Evolutionary conservation across 2,888 invertebrate genomes (phyloP), one percentile per base, ranked within the genome.

Genomic region (Notodonta dromedarius): DNA sequence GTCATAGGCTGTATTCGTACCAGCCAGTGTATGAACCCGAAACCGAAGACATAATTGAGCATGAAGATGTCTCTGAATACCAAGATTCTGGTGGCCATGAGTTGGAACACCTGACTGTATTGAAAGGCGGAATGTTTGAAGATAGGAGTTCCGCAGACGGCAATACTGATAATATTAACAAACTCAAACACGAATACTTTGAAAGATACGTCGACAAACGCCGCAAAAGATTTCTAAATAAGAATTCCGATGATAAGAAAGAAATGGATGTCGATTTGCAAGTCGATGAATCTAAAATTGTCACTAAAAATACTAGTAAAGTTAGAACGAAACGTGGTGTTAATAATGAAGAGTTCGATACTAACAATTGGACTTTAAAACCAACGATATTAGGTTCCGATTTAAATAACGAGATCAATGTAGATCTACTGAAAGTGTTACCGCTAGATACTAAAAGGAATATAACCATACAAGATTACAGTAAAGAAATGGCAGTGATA

Each of bases 21-120:
- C 93, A 93, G 76, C 93, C 93, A n/a, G 91, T 90, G 0, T 93
- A 92, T 58, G 92, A 92, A 70, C 92, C 92, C 5, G 92, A 93
- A 77, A 88, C 87, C 50, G 88, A 86, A 48, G 92, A 91, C 50
- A 70, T 89, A 16, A 66, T 88, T 0, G 76, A 77, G 35, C 86
- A 85, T 59, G 88, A 87, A 35, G 89, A 89, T 56, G 80, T 80
- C 2, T 76, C 85, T 2, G 90, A 92, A 62, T 89, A 90, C 54
- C 86, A 88, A 63, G 83, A 88, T 55, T 79, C 85, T 5, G 78
- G 74, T 39, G 84, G 86, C 40, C 85, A 89, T 71, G 86, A 86
- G 48, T 69, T 87, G 12, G 79, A 88, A 39, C 87, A 91, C 62
- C 70, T 87, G 0, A 91, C 93, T n/a, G 78, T 93, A n/a, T 67